Conservation (phyloP, 1,140 invertebrate genomes). For the Drosophila tropicalis region DNA sequence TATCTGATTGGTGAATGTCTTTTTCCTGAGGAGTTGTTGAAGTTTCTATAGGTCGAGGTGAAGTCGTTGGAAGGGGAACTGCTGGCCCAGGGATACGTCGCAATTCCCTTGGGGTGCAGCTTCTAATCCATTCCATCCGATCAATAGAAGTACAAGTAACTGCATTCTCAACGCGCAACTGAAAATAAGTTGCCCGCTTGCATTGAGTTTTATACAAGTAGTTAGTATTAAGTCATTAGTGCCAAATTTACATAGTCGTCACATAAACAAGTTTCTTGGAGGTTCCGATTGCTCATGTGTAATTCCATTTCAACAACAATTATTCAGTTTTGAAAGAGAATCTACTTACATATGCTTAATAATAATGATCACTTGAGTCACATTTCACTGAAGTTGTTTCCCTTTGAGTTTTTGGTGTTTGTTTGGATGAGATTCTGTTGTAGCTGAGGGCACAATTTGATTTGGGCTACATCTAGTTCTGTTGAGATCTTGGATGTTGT, state of each 20-base stretch:
- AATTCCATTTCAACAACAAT: too few relatives aligned
- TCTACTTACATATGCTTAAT: too few relatives aligned
- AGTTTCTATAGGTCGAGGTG: too few relatives aligned
- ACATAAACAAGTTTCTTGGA: not conserved
- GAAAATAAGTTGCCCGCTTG: not conserved
- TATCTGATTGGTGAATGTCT: too few relatives aligned
- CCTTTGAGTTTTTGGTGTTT: not conserved
- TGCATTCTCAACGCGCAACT: slow-evolving; percentile 5
- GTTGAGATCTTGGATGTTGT: not conserved
- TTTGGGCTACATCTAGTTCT: too few relatives aligned
- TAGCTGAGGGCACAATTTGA: not conserved
- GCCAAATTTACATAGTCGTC: not conserved
- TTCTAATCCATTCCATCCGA: not conserved
- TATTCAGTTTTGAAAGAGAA: too few relatives aligned
- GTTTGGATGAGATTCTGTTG: not conserved
- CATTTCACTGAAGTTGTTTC: not conserved
- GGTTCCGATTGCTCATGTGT: too few relatives aligned
- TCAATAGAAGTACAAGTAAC: not conserved
- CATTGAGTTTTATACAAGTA: slow-evolving; percentile 21
- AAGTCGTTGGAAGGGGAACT: not conserved
- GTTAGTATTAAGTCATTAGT: not conserved
- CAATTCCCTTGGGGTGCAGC: not conserved
- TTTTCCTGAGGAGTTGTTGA: too few relatives aligned
- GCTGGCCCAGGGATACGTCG: not conserved
- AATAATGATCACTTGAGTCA: not conserved